Percentiles rank a stretch among this genome's conserved stretches.
phyloP scores from a whole-genome alignment of 2,113 vertebrate genomes.

The Ailuropoda melanoleuca region DNA sequence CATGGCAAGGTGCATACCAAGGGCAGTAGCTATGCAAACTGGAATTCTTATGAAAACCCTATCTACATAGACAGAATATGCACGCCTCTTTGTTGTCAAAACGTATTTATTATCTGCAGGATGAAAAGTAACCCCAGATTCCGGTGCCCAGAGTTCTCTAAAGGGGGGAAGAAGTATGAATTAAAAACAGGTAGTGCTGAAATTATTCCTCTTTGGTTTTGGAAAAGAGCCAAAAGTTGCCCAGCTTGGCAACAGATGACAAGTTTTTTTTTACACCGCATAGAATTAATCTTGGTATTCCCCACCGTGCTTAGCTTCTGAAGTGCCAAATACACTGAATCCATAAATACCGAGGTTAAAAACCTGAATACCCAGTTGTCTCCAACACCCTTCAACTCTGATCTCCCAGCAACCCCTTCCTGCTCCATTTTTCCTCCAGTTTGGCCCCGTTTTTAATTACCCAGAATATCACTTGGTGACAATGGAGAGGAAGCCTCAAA shows the following conservation, averaged over 20 bases:
- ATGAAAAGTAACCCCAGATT: background rate
- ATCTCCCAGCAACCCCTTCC: background rate
- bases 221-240: background rate
- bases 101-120: background rate
- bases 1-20: background rate
- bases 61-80: background rate
- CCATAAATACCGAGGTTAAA: background rate
- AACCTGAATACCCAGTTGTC: background rate
- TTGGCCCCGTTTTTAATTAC: background rate
- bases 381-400: background rate
- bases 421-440: background rate
- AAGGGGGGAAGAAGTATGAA: background rate
- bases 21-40: rapidly evolving
- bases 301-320: background rate
- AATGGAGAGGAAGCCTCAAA: background rate
- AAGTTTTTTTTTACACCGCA: background rate
- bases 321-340: background rate
- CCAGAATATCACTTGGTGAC: background rate
- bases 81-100: background rate
- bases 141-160: background rate
- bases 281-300: background rate
- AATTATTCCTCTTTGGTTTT: background rate
- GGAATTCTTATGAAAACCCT: background rate
- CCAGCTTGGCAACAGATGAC: background rate
- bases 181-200: background rate